Conservation (phyloP, 1,140 invertebrate genomes). For the Cydia splendana region DNA sequence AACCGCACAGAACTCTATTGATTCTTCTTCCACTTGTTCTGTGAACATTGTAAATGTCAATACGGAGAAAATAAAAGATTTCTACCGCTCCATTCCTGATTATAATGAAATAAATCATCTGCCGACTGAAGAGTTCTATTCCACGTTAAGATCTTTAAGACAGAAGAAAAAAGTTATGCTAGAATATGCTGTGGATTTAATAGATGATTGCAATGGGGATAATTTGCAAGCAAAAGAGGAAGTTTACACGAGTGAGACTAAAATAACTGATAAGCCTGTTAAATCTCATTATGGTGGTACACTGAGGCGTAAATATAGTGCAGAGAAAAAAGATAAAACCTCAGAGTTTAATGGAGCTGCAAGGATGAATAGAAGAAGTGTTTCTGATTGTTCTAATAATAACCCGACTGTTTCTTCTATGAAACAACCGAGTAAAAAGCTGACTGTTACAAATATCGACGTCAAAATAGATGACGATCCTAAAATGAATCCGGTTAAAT, state of each 20-base stretch:
- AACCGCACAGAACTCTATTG: slow-evolving; percentile 60
- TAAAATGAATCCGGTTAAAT: slow-evolving; percentile 45
- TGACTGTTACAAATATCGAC: slow-evolving; percentile 19
- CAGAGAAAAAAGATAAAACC: slow-evolving; percentile 39
- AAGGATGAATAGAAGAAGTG: slow-evolving; percentile 3
- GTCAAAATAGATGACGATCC: slow-evolving; percentile 38
- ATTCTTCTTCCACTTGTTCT: slow-evolving; percentile 59
- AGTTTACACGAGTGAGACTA: slow-evolving; percentile 39
- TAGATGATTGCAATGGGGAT: slow-evolving; percentile 67
- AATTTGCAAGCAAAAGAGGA: slow-evolving; percentile 37
- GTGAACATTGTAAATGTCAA: slow-evolving; percentile 53
- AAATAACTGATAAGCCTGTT: slow-evolving; percentile 4
- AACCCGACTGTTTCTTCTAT: slow-evolving; percentile 35
- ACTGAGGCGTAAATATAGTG: slow-evolving; percentile 39
- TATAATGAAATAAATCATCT: slow-evolving; percentile 85
- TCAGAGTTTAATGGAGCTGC: slow-evolving; percentile 31
- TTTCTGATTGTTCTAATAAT: neutral
- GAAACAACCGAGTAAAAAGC: slow-evolving; percentile 39
- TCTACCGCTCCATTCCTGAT: slow-evolving; percentile 85
- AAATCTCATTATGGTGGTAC: slow-evolving; percentile 34
- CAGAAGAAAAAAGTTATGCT: slow-evolving; percentile 83
- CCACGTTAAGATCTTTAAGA: slow-evolving; percentile 82
- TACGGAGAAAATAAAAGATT: slow-evolving; percentile 82
- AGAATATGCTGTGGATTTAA: slow-evolving; percentile 76
- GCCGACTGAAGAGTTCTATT: slow-evolving; percentile 84